phyloP scores from a whole-genome alignment of 2,797 vertebrate genomes.

The Gila robusta region DNA sequence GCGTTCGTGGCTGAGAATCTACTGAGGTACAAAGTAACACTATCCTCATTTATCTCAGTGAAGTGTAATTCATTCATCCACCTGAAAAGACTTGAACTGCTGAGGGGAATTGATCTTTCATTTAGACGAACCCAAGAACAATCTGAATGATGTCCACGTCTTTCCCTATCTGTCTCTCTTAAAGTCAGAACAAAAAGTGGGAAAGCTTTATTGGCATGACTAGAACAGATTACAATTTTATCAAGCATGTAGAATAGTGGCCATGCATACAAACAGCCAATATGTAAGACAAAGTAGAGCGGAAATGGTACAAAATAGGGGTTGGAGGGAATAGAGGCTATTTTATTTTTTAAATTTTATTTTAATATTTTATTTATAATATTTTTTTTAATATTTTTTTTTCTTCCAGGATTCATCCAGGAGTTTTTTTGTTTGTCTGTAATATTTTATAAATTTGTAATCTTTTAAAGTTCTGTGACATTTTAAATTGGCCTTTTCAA shows the following conservation, averaged over 20 bases:
- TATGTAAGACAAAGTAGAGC: neutral
- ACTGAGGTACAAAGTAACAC: conserved; percentile 2
- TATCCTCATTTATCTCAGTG: conserved; percentile 20
- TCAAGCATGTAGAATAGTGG: neutral
- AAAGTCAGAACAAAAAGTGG: neutral
- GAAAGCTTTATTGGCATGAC: conserved; percentile 4
- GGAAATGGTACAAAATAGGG: neutral
- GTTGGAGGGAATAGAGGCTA: neutral
- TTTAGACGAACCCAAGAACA: conserved; percentile 16
- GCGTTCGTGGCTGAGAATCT: conserved; percentile 2
- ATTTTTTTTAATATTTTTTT: no score
- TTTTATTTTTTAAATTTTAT: neutral
- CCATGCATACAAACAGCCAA: neutral
- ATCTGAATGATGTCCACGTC: neutral
- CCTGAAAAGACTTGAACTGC: conserved; percentile 27
- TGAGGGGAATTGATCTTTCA: conserved; percentile 9
- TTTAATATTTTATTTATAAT: neutral
- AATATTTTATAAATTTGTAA: neutral
- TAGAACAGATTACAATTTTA: conserved; percentile 5
- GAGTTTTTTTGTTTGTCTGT: neutral
- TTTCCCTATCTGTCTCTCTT: conserved; percentile 10
- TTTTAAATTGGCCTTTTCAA: neutral
- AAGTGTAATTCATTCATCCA: conserved; percentile 54
- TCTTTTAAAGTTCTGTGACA: neutral
- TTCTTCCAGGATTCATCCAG: neutral